Evolutionary conservation across 2,113 vertebrate genomes (phyloP).

Genomic region (Anarrhichthys ocellatus): DNA sequence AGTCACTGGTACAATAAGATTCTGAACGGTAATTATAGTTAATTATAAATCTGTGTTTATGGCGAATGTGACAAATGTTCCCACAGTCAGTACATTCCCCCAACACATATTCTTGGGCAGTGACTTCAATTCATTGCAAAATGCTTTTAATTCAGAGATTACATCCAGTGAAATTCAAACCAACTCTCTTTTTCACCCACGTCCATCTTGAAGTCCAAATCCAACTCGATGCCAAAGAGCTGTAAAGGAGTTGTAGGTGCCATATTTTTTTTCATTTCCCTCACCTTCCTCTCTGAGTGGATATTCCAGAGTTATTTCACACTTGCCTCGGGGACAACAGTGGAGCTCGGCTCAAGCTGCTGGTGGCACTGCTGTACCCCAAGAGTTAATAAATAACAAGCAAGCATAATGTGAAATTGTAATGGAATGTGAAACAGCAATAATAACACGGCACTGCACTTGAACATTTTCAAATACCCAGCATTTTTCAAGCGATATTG

Average conservation of each 20-base stretch:
- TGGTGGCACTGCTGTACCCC: slow-evolving; percentile 41
- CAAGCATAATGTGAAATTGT: slow-evolving; percentile 56
- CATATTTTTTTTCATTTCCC: slow-evolving; percentile 53
- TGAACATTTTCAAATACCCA: slow-evolving; percentile 29
- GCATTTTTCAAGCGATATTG: slow-evolving; percentile 7
- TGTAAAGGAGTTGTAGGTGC: slow-evolving; percentile 38
- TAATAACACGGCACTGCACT: slow-evolving; percentile 16
- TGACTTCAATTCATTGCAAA: background rate
- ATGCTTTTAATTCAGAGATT: slow-evolving; percentile 4
- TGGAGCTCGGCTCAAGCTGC: slow-evolving; percentile 48
- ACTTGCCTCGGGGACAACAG: slow-evolving; percentile 56
- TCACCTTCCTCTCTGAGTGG: slow-evolving; percentile 54
- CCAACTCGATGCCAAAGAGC: slow-evolving; percentile 4
- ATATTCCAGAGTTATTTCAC: slow-evolving; percentile 65
- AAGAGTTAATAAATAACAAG: slow-evolving; percentile 68
- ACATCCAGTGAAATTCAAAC: slow-evolving; percentile 4
- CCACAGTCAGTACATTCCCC: background rate
- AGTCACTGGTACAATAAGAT: too few relatives aligned
- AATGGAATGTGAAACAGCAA: slow-evolving; percentile 61
- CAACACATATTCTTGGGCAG: background rate
- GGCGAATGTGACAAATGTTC: background rate
- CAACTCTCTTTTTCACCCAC: slow-evolving; percentile 8
- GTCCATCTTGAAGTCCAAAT: slow-evolving; percentile 23
- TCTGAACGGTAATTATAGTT: background rate
- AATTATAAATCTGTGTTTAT: background rate